These are phyloP conservation scores for Nomada lathburiana DNA, from an alignment of 2,888 invertebrate species.

Conservation along the genomic window DNA sequence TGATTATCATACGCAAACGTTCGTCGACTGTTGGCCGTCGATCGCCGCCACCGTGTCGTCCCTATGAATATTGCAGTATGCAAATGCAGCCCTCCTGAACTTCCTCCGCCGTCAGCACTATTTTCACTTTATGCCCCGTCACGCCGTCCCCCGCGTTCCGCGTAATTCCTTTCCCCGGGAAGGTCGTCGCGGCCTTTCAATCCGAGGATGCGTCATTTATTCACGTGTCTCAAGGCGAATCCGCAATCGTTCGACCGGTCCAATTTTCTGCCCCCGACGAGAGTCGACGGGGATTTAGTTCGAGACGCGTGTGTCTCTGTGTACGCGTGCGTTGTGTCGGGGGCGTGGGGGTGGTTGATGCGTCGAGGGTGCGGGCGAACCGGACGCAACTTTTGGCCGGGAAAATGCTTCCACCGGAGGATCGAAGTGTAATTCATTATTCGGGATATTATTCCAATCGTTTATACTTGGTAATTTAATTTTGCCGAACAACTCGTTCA, in stretches of 20 bases:
- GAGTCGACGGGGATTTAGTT: not conserved
- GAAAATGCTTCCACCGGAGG: too few relatives aligned
- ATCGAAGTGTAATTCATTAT: too few relatives aligned
- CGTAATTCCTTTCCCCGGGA: conserved; percentile 4
- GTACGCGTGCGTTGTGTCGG: too few relatives aligned
- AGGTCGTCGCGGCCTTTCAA: conserved; percentile 33
- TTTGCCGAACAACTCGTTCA: not conserved
- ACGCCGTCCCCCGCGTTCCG: conserved; percentile 15
- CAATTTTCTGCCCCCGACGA: not conserved
- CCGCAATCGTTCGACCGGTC: not conserved
- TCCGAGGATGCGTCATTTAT: conserved; percentile 33
- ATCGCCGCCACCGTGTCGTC: conserved; percentile 39
- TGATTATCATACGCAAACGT: conserved; percentile 55
- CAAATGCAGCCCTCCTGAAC: conserved; percentile 74
- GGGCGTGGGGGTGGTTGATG: too few relatives aligned
- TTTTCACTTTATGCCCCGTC: conserved; percentile 37
- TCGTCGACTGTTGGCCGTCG: conserved; percentile 32
- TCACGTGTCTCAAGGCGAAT: conserved; percentile 20
- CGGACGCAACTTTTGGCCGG: too few relatives aligned
- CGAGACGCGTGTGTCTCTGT: not conserved
- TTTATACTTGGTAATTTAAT: not conserved
- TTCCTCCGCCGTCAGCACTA: conserved; percentile 62
- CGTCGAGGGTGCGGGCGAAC: too few relatives aligned
- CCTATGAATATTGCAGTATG: conserved; percentile 78
- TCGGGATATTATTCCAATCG: not conserved